Conservation (phyloP, 2,888 invertebrate species). For the Copidosoma aretas region DNA sequence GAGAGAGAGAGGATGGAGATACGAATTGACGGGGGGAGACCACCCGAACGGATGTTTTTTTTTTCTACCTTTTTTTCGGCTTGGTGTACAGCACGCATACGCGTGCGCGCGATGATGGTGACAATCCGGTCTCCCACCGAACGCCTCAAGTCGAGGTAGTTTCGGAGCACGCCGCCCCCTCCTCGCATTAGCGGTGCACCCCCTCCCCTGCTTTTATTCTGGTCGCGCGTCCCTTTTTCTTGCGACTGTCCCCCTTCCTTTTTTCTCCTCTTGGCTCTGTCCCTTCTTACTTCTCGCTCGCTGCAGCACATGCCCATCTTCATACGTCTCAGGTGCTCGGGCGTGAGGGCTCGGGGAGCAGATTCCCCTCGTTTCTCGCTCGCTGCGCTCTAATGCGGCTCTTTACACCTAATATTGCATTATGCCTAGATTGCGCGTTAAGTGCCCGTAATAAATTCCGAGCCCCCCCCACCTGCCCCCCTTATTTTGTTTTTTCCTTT, state of each 20-base stretch:
- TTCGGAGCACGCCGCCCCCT: too few species aligned
- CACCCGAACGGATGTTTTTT: too few species aligned
- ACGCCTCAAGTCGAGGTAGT: too few species aligned
- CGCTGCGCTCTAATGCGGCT: constrained; percentile 19
- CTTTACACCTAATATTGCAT: constrained; percentile 37
- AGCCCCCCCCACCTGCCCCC: background rate
- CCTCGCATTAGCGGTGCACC: too few species aligned
- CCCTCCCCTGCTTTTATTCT: background rate
- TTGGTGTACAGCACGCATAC: background rate
- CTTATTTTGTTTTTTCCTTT: background rate
- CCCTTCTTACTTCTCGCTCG: constrained; percentile 27
- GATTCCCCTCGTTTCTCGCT: constrained; percentile 33
- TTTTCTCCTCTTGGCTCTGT: background rate
- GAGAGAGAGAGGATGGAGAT: too few species aligned
- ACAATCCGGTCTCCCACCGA: too few species aligned
- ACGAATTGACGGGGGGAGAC: too few species aligned
- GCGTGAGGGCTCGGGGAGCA: too few species aligned
- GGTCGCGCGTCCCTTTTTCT: background rate
- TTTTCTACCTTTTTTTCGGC: too few species aligned
- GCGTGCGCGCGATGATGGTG: background rate
- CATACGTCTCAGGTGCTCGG: too few species aligned
- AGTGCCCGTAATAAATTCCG: constrained; percentile 29
- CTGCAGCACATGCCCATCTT: background rate
- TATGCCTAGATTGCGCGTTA: constrained; percentile 28
- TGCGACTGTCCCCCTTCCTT: background rate